Conservation (phyloP, 2,113 vertebrate species). For the Trematomus loennbergii region DNA sequence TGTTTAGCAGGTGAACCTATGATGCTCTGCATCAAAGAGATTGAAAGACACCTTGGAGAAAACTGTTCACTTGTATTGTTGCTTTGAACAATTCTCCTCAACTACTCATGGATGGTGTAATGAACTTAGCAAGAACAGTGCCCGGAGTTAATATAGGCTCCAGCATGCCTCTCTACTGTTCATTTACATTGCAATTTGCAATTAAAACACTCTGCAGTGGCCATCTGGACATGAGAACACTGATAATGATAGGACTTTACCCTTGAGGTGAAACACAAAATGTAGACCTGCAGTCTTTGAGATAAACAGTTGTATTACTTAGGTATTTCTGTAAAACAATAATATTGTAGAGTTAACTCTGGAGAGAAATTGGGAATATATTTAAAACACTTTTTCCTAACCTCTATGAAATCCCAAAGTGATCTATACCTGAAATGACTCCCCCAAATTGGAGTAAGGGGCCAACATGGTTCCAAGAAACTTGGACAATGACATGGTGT, state of each 20-base stretch:
- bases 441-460: background rate
- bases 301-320: background rate
- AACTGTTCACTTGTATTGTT: slow-evolving; percentile 43
- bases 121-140: slow-evolving; percentile 20
- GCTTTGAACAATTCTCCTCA: slow-evolving; percentile 38
- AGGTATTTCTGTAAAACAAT: background rate
- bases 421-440: background rate
- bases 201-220: slow-evolving; percentile 61
- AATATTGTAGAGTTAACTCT: background rate
- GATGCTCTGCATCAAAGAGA: slow-evolving; percentile 29
- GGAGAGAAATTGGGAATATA: background rate
- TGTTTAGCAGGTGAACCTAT: slow-evolving; percentile 48
- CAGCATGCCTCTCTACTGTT: slow-evolving; percentile 29
- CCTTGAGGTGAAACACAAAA: slow-evolving; percentile 43
- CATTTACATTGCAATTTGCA: slow-evolving; percentile 73
- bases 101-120: slow-evolving; percentile 30
- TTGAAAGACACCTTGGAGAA: slow-evolving; percentile 44
- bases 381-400: background rate
- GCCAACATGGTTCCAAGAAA: background rate
- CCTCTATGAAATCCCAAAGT: background rate
- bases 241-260: slow-evolving; percentile 44
- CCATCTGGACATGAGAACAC: slow-evolving; percentile 65
- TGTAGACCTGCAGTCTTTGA: background rate
- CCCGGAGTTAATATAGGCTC: slow-evolving; percentile 27
- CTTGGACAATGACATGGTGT: background rate